A percentile compares a stretch with the other conserved stretches of the same genome.
phyloP scores from a whole-genome alignment of 2,113 vertebrate species.

The Anser brachyrhynchus region DNA sequence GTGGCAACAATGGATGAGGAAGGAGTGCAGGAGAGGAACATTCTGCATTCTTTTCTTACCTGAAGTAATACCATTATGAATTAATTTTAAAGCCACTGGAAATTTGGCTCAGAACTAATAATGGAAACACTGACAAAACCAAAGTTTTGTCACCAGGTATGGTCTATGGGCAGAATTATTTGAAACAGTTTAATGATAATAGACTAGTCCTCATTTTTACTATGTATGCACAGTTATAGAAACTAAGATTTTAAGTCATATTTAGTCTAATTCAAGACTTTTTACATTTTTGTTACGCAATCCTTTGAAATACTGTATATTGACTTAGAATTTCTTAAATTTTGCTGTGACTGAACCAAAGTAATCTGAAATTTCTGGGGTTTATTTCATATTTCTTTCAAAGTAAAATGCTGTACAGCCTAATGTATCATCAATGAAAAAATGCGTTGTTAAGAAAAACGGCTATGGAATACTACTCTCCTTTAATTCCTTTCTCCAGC shows the following conservation, averaged over 20 bases:
- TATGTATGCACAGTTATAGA: not conserved
- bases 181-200: not conserved
- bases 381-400: slow-evolving; percentile 33
- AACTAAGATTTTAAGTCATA: slow-evolving; percentile 12
- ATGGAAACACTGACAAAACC: not conserved
- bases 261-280: slow-evolving; percentile 39
- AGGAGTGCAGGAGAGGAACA: not conserved
- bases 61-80: not conserved
- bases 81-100: not conserved
- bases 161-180: not conserved
- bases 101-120: not conserved
- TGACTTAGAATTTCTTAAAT: slow-evolving; percentile 22
- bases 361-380: slow-evolving; percentile 27
- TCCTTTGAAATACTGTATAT: not conserved
- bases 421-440: slow-evolving; percentile 32
- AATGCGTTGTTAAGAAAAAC: slow-evolving; percentile 18
- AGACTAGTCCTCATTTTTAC: not conserved
- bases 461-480: slow-evolving; percentile 22
- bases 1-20: not conserved
- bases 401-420: not conserved
- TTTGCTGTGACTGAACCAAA: not conserved
- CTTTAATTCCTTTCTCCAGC: slow-evolving; percentile 68
- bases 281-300: slow-evolving; percentile 28
- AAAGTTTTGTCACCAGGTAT: not conserved
- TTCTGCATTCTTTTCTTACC: not conserved